Evolutionary conservation across 2,888 invertebrate species (phyloP).

Genomic region (Pseudococcus jackbeardsleyi): DNA sequence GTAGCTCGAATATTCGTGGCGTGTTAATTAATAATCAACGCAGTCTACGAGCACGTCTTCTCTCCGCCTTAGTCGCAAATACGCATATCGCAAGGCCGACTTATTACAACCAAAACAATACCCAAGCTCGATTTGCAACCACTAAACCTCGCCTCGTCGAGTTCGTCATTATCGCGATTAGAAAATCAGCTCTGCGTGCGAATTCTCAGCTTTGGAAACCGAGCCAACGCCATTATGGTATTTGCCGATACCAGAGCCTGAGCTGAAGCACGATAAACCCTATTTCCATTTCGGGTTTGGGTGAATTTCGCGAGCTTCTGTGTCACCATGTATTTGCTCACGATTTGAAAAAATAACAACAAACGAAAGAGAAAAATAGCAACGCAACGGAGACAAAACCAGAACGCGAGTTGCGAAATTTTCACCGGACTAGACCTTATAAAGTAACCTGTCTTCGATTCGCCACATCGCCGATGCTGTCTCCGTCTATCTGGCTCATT

Average conservation of each 20-base stretch:
- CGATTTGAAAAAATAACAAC: not conserved
- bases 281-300: not conserved
- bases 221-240: not conserved
- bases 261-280: not conserved
- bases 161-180: not conserved
- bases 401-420: constrained; percentile 49
- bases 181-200: constrained; percentile 12
- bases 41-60: not conserved
- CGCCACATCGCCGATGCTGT: not conserved
- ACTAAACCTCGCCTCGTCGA: not conserved
- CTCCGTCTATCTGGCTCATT: constrained; percentile 3
- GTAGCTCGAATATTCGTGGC: not conserved
- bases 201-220: not conserved
- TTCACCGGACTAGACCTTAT: constrained; percentile 55
- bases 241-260: not conserved
- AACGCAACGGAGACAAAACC: constrained; percentile 9
- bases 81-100: constrained; percentile 4
- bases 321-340: not conserved
- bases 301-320: not conserved
- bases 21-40: constrained; percentile 15
- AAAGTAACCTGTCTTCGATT: constrained; percentile 49
- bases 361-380: constrained; percentile 69
- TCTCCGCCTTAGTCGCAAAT: not conserved
- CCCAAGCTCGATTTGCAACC: not conserved
- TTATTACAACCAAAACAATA: not conserved